These are phyloP conservation scores for Scolopax mira DNA, from an alignment of 2,113 vertebrate genomes.

Conservation along the genomic window DNA sequence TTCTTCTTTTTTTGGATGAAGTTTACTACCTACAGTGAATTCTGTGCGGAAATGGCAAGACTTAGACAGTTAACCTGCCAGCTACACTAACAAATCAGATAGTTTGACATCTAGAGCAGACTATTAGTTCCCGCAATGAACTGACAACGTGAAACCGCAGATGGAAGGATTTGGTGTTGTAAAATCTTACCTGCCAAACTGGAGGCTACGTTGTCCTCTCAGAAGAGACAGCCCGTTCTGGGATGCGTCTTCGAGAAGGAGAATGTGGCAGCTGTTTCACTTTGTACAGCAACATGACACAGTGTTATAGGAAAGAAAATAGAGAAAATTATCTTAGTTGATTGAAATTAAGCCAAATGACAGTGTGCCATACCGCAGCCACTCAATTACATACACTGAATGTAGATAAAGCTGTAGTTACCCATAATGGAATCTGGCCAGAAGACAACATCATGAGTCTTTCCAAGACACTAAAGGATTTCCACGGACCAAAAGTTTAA, in stretches of 20 bases:
- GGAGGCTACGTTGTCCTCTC: not conserved
- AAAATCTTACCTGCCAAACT: slow-evolving; percentile 42
- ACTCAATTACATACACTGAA: slow-evolving; percentile 28
- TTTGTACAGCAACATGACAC: slow-evolving; percentile 31
- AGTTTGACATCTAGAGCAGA: slow-evolving; percentile 34
- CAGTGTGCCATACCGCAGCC: slow-evolving; percentile 49
- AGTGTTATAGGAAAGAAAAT: slow-evolving; percentile 36
- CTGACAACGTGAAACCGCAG: slow-evolving; percentile 31
- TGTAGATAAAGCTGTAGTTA: slow-evolving; percentile 60
- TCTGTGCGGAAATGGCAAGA: not conserved
- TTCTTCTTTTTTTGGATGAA: not conserved
- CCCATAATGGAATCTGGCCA: slow-evolving; percentile 26
- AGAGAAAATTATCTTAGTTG: slow-evolving; percentile 36
- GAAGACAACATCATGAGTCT: slow-evolving; percentile 16
- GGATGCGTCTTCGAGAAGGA: not conserved
- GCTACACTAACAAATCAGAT: slow-evolving; percentile 54
- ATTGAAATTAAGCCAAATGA: slow-evolving; percentile 61
- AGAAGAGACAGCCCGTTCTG: not conserved
- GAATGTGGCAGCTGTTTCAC: slow-evolving; percentile 47
- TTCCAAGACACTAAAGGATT: slow-evolving; percentile 40
- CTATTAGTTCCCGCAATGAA: slow-evolving; percentile 40
- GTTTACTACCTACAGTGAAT: not conserved
- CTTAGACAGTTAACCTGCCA: slow-evolving; percentile 39
- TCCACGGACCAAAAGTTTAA: slow-evolving; percentile 36
- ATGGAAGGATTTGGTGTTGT: slow-evolving; percentile 54